phyloP scores from a whole-genome alignment of 2,113 vertebrate species.

The Nannospalax galili region DNA sequence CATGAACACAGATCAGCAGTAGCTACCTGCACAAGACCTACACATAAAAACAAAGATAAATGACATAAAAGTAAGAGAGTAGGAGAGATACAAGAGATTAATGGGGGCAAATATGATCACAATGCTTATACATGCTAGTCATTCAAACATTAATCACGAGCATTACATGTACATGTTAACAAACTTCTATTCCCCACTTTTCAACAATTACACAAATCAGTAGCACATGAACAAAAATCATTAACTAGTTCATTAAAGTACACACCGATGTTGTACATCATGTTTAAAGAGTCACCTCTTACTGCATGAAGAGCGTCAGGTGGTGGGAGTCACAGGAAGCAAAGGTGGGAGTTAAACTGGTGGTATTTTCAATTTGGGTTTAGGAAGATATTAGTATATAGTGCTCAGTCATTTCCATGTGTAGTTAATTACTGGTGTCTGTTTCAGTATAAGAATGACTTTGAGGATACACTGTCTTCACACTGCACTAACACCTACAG shows the following conservation, averaged over 20 bases:
- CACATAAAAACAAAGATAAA: too few species aligned
- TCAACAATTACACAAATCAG: constrained; percentile 89
- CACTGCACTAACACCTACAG: neutral
- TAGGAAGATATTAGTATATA: too few species aligned
- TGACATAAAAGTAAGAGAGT: too few species aligned
- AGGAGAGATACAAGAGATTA: too few species aligned
- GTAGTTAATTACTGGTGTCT: neutral
- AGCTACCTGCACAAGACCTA: too few species aligned
- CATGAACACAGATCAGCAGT: too few species aligned
- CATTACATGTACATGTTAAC: constrained; percentile 83
- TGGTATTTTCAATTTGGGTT: neutral
- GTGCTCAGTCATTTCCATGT: neutral
- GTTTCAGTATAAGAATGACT: neutral
- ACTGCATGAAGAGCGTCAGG: neutral
- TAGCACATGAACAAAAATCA: constrained; percentile 86
- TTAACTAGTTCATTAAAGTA: constrained; percentile 87
- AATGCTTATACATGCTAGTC: too few species aligned
- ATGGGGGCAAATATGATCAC: too few species aligned
- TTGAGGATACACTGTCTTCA: neutral
- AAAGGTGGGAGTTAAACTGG: neutral
- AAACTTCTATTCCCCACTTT: constrained; percentile 79
- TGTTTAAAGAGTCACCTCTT: constrained; percentile 75
- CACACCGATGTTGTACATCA: constrained; percentile 67
- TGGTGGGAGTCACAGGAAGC: neutral
- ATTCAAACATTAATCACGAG: too few species aligned